A percentile compares a stretch with the other conserved stretches of the same genome.
These are phyloP conservation scores for Drosophila kanapiae DNA, from an alignment of 1,140 invertebrate species.

Conservation along the genomic window DNA sequence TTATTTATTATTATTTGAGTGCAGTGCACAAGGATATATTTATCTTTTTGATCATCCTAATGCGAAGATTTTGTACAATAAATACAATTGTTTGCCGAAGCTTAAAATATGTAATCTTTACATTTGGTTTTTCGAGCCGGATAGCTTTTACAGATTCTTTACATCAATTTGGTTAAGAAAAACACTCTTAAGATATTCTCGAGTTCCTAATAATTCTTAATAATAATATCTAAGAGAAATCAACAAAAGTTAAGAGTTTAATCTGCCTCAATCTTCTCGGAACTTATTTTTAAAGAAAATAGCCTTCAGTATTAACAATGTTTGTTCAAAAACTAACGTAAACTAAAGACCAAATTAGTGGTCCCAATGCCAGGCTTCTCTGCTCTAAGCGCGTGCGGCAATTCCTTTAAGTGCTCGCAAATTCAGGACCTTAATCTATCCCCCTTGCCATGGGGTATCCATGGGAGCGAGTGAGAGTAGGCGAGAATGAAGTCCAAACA, in stretches of 20 bases:
- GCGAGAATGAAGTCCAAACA: slow-evolving; percentile 52
- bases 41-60: no score
- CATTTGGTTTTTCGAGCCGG: no score
- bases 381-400: not conserved
- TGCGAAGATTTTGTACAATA: no score
- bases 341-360: not conserved
- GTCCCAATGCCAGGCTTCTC: not conserved
- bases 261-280: no score
- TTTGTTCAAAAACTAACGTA: not conserved
- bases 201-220: not conserved
- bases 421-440: slow-evolving; percentile 12
- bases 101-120: no score
- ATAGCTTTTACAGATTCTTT: no score
- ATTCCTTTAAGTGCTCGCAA: slow-evolving; percentile 30
- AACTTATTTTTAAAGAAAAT: not conserved
- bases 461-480: slow-evolving; percentile 5
- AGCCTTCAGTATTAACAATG: not conserved
- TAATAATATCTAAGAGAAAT: not conserved
- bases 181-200: no score
- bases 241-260: not conserved
- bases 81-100: no score
- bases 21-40: no score
- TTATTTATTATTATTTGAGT: no score
- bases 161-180: not conserved
- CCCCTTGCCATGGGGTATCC: not conserved